Percentiles rank a stretch among this genome's conserved stretches.
Conservation (phyloP, 2,797 vertebrate species). For the Pseudocheirus occidentalis region DNA sequence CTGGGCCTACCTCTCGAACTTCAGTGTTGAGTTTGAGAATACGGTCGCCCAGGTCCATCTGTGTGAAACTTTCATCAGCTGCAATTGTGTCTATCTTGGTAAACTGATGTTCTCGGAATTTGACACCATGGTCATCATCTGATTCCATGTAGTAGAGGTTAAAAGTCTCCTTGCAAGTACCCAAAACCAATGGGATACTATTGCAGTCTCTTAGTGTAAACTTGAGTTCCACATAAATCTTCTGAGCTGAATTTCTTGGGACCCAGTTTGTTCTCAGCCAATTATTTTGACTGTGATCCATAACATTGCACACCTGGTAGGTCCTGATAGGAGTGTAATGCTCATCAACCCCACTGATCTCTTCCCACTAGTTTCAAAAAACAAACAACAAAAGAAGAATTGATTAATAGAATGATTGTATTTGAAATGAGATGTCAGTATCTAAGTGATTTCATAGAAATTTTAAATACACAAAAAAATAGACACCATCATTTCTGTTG, state of each 20-base stretch:
- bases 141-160: conserved; percentile 97
- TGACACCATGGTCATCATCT: conserved; percentile 93
- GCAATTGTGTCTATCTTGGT: conserved; percentile 98
- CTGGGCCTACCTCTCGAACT: conserved; percentile 95
- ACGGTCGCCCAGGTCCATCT: conserved; percentile 97
- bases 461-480: background rate
- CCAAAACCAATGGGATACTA: conserved; percentile 96
- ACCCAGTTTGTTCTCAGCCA: conserved; percentile 99
- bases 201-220: conserved; percentile 98
- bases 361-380: conserved; percentile 92
- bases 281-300: conserved; percentile 99
- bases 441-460: background rate
- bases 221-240: conserved; percentile 98
- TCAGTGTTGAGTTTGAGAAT: conserved; percentile 99
- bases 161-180: conserved; percentile 99
- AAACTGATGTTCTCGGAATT: conserved; percentile 96
- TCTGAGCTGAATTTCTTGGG: conserved; percentile 95
- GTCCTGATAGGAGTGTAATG: conserved; percentile 98
- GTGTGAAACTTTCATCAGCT: conserved; percentile 98
- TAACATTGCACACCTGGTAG: conserved; percentile 99
- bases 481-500: background rate
- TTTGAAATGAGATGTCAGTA: background rate
- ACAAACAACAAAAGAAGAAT: conserved; percentile 53
- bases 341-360: conserved; percentile 98
- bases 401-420: conserved; percentile 25